These are phyloP conservation scores for Microctonus brassicae DNA, from an alignment of 2,888 invertebrate species.

Conservation along the genomic window DNA sequence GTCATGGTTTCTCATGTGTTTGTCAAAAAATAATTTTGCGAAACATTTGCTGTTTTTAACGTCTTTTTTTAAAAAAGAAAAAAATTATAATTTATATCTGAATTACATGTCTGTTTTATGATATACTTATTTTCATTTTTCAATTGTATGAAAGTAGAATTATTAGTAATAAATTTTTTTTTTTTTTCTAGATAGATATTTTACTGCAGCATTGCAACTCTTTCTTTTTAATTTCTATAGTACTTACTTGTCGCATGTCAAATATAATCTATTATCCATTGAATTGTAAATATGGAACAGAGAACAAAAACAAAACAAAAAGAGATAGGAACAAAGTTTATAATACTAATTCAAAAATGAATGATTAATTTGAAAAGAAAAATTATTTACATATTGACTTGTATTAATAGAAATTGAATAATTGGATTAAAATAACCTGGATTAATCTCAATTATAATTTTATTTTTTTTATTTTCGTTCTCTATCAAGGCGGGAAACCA, in stretches of 20 bases:
- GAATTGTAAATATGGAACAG: constrained; percentile 40
- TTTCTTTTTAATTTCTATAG: constrained; percentile 20
- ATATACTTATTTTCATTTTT: constrained; percentile 32
- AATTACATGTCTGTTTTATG: constrained; percentile 2
- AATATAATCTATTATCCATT: constrained; percentile 12
- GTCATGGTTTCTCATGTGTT: constrained; percentile 61
- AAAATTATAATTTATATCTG: constrained; percentile 33
- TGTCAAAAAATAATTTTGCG: not conserved
- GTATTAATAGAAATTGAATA: not conserved
- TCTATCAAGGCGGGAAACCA: constrained; percentile 57
- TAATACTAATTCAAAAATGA: too few species aligned
- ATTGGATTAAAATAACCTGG: not conserved
- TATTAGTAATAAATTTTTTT: constrained; percentile 32
- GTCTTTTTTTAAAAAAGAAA: constrained; percentile 40
- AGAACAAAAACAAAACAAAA: constrained; percentile 19
- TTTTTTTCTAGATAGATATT: constrained; percentile 25
- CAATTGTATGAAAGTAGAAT: constrained; percentile 15
- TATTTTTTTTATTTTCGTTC: constrained; percentile 38
- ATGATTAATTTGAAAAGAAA: constrained; percentile 7
- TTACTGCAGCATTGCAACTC: constrained; percentile 27
- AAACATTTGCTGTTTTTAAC: constrained; percentile 6
- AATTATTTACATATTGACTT: too few species aligned
- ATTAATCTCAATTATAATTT: constrained; percentile 3
- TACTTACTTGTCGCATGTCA: constrained; percentile 33
- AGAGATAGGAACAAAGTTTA: too few species aligned